These are phyloP conservation scores for Aspidiotus rigidus DNA, from an alignment of 2,888 invertebrate species.

Conservation along the genomic window DNA sequence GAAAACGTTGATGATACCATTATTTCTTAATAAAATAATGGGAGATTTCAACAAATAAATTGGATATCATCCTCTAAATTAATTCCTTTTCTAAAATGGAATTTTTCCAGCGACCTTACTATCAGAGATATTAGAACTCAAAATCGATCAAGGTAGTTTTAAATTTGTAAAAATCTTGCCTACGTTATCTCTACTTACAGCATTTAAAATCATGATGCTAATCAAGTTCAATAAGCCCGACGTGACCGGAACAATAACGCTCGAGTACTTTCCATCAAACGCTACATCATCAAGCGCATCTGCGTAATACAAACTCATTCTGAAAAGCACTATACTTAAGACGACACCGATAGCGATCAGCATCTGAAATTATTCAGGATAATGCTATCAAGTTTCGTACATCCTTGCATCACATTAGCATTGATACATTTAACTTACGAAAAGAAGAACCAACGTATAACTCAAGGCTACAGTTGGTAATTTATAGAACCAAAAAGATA, in stretches of 20 bases:
- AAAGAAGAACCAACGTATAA: conserved; percentile 70
- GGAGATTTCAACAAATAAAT: too few species aligned
- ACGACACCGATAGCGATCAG: conserved; percentile 79
- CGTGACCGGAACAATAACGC: conserved; percentile 78
- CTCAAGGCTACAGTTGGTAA: conserved; percentile 80
- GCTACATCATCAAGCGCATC: conserved; percentile 50
- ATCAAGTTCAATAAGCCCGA: conserved; percentile 86
- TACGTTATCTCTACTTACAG: conserved; percentile 46
- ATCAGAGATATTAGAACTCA: conserved; percentile 40
- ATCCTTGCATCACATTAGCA: too few species aligned
- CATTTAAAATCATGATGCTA: conserved; percentile 82
- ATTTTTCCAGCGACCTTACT: background rate
- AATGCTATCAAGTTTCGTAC: too few species aligned
- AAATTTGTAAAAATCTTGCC: too few species aligned
- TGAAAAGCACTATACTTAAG: conserved; percentile 83
- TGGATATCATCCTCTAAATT: too few species aligned
- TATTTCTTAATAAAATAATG: too few species aligned
- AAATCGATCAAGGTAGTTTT: conserved; percentile 20
- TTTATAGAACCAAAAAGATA: conserved; percentile 81
- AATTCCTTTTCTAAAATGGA: too few species aligned
- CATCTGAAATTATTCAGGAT: conserved; percentile 45
- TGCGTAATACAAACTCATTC: conserved; percentile 72
- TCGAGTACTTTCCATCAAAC: conserved; percentile 60
- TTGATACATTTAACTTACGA: conserved; percentile 49
- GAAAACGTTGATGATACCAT: too few species aligned